Evolutionary conservation across 2,888 invertebrate genomes (phyloP), one percentile per base, ranked within the genome.

Genomic region (Lasioglossum oenotherae): DNA sequence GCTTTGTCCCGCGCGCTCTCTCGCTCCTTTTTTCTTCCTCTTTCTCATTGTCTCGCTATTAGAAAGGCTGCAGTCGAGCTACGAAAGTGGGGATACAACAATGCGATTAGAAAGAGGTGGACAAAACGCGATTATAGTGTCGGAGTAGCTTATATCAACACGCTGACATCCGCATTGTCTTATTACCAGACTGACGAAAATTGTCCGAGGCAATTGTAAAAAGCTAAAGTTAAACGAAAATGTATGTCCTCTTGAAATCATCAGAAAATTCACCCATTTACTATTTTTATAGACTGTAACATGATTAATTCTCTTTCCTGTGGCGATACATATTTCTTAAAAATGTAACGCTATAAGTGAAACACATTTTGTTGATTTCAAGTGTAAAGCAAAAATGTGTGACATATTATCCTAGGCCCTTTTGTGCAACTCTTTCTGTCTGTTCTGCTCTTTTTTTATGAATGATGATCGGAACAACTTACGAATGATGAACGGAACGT

Each of bases 91-190:
- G 35, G 38, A 64, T 31, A 64, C 31, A 64, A 64, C 31, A 31
- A 64, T 64, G 16, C 6, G 31, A 64, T 64, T 64, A 31, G 60
- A 64, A 64, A 64, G 60, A 64, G 60, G 27, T 64, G 60, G 60
- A 64, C 60, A 31, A 64, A 27, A 64, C 60, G 60, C 31, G 60
- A 64, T 64, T 64, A 64, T 4, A 64, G 27, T 27, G 27, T 27
- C 27, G 31, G 5, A 64, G 60, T 14, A 16, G 64, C 64, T 31
- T 16, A 16, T 31, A 64, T 64, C n/a, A 19, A 64, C 64, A 31
- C 64, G 2, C 31, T 16, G 31, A 31, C 64, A 5, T 31, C 6
- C 64, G 16, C 16, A 16, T 16, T 31, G 64, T 64, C 16, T 31
- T 16, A 64, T 31, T 31, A 64, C 6, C 31, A 31, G 6, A 31